Evolutionary conservation across 1,140 invertebrate genomes (phyloP).

Genomic region (Drosophila seguyi): DNA sequence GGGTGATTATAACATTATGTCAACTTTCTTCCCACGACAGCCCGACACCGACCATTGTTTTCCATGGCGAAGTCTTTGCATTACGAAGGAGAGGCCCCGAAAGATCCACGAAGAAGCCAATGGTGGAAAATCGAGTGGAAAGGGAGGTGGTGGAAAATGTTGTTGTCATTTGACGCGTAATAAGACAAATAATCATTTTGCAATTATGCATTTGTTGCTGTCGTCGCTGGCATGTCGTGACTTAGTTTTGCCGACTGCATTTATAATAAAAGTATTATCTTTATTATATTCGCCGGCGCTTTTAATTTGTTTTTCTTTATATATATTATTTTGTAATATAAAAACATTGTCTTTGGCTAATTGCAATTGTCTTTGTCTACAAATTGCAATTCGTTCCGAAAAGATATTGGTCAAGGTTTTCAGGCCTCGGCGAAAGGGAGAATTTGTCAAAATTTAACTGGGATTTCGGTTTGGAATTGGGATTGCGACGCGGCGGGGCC

Average conservation of each 20-base stretch:
- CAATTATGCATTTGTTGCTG: conserved; percentile 70
- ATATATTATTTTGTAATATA: conserved; percentile 60
- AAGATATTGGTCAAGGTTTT: conserved; percentile 78
- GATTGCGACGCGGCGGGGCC: conserved; percentile 6
- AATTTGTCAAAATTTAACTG: conserved; percentile 68
- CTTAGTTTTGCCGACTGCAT: conserved; percentile 75
- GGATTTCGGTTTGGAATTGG: conserved; percentile 29
- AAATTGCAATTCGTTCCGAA: conserved; percentile 70
- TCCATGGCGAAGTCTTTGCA: conserved; percentile 25
- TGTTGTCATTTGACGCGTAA: conserved; percentile 54
- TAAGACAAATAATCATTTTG: conserved; percentile 70
- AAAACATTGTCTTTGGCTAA: conserved; percentile 73
- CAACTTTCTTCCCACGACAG: conserved; percentile 81
- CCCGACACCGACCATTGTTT: conserved; percentile 50
- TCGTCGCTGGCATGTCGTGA: conserved; percentile 60
- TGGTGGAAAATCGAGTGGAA: conserved; percentile 50
- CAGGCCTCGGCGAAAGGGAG: conserved; percentile 70
- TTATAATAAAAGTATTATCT: conserved; percentile 63
- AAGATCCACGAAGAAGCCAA: conserved; percentile 28
- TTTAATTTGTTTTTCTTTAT: conserved; percentile 56
- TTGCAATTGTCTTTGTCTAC: conserved; percentile 66
- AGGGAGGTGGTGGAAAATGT: conserved; percentile 30
- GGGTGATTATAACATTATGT: conserved; percentile 82
- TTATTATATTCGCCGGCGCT: conserved; percentile 51
- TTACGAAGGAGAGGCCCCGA: conserved; percentile 22